Base-by-base conservation (phyloP, 64 coral and sea anemone genomes). In the Pocillopora verrucosa region DNA sequence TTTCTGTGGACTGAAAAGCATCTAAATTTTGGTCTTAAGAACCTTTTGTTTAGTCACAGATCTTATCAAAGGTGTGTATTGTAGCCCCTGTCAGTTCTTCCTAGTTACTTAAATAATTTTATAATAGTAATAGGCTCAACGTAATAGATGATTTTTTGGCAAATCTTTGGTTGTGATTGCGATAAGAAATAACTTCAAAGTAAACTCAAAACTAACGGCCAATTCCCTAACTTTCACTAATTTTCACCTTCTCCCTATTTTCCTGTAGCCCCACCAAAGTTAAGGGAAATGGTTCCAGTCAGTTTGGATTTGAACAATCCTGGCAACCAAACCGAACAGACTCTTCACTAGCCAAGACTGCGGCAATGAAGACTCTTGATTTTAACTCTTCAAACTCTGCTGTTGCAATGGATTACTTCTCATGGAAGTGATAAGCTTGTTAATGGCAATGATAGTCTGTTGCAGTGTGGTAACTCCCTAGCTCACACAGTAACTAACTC, bases 281-380 rank as follows among this genome's bases (percentile, higher is more conserved):
- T 73, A 91, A 94, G 59, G 93, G 82, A 64, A 85, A 89, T 91
- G 84, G 83, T 16, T 62, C 69, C 38, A 90, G 80, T 38, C 89
- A 94, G 67, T 94, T 94, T 88, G 93, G 93, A 25, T 94, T 94
- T 80, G 93, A 94, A 58, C 75, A 91, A 16, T 72, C 89, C 1
- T 94, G 93, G 93, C 78, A 94, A 77, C 93, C 93, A 20, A 94
- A 94, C 84, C 65, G 93, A 58, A 36, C 80, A 56, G 78, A 19
- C 34, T 34, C 73, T 19, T 30, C 92, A 59, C 3, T 58, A 73
- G 20, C 22, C 20, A 76, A 76, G 20, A 78, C 72, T 11, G 24
- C 76, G 35, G 63, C 83, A 60, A 94, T 91, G 83, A 87, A 86
- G 74, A 86, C 65, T 41, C 75, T 94, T 13, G 80, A 94, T 16